These are phyloP conservation scores for Dasyurus viverrinus DNA, from an alignment of 2,113 vertebrate genomes.

Conservation along the genomic window DNA sequence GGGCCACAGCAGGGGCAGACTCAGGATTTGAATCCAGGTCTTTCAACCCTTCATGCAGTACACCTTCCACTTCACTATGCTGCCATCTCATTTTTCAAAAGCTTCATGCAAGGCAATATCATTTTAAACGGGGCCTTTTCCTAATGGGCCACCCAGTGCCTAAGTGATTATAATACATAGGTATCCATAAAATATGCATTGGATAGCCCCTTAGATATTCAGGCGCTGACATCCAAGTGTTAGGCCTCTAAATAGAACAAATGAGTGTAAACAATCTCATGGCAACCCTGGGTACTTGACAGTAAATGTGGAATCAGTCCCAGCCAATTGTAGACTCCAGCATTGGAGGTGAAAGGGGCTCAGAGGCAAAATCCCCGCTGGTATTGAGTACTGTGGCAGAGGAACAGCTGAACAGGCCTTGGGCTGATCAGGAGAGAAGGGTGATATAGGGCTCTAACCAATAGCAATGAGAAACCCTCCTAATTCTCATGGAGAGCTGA, in stretches of 20 bases:
- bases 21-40: background rate
- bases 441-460: background rate
- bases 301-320: background rate
- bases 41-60: background rate
- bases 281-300: background rate
- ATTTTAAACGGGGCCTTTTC: background rate
- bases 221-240: background rate
- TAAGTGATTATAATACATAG: conserved; percentile 2
- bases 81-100: background rate
- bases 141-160: conserved; percentile 1
- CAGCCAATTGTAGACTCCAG: background rate
- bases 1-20: background rate
- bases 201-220: background rate
- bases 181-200: conserved; percentile 1
- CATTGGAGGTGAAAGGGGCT: background rate
- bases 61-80: background rate
- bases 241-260: background rate
- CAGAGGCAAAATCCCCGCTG: background rate
- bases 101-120: background rate
- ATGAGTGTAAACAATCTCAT: background rate
- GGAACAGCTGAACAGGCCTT: background rate
- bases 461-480: background rate
- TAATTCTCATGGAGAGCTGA: background rate
- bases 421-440: background rate
- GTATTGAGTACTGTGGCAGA: background rate